Evolutionary conservation across 1,140 invertebrate species (phyloP).

Genomic region (Centruroides vittatus): DNA sequence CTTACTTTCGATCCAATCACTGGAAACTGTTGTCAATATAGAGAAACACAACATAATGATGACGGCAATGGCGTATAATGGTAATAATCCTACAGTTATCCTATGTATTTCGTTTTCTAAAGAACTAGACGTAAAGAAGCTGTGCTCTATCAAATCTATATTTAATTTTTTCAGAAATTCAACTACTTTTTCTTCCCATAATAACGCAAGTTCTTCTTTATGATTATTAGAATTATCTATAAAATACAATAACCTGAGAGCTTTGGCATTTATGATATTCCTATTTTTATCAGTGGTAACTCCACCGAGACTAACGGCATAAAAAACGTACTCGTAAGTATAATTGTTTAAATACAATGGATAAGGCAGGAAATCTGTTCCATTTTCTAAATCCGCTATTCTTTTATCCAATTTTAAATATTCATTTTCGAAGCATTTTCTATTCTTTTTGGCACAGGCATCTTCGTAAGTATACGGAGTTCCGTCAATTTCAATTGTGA

Average conservation of each 20-base stretch:
- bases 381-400: constrained; percentile 58
- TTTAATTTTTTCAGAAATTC: constrained; percentile 52
- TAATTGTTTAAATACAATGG: constrained; percentile 74
- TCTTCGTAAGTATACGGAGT: constrained; percentile 41
- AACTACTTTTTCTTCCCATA: constrained; percentile 73
- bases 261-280: constrained; percentile 54
- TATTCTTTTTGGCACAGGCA: constrained; percentile 66
- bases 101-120: constrained; percentile 74
- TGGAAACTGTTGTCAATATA: constrained; percentile 52
- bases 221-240: constrained; percentile 57
- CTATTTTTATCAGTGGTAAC: constrained; percentile 53
- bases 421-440: constrained; percentile 66
- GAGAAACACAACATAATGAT: constrained; percentile 50
- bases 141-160: constrained; percentile 64
- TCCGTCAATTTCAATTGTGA: constrained; percentile 36
- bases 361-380: constrained; percentile 60
- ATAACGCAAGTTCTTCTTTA: constrained; percentile 59
- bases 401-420: constrained; percentile 65
- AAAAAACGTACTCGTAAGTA: constrained; percentile 63
- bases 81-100: constrained; percentile 71
- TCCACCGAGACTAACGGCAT: constrained; percentile 73
- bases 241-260: constrained; percentile 71
- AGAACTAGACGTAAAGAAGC: constrained; percentile 68
- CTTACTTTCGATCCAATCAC: constrained; percentile 72
- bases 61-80: constrained; percentile 74